phyloP scores from a whole-genome alignment of 2,113 vertebrate genomes.

The Columbina picui region DNA sequence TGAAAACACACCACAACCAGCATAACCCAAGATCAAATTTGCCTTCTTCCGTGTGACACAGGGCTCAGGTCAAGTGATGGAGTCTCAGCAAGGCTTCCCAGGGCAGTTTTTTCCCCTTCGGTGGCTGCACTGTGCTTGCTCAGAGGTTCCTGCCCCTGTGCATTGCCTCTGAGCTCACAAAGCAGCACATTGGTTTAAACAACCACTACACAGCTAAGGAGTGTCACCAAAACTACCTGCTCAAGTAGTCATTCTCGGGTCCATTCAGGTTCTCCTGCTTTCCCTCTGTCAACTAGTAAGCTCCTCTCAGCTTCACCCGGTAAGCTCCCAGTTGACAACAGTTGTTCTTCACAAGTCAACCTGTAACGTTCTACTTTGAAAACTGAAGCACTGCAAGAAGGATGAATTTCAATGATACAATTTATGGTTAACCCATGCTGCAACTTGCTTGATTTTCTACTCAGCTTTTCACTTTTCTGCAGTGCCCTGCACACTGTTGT shows the following conservation, averaged over 20 bases:
- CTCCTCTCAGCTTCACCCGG: background rate
- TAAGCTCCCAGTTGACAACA: background rate
- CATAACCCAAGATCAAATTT: background rate
- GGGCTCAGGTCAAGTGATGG: background rate
- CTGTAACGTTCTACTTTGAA: background rate
- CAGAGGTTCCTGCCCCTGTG: background rate
- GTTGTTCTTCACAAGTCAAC: background rate
- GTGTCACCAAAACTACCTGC: background rate
- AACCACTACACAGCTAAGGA: accelerated
- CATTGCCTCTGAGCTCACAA: background rate
- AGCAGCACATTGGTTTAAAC: background rate
- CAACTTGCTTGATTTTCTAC: background rate
- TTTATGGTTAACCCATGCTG: background rate
- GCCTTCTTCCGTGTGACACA: accelerated
- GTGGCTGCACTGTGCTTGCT: background rate
- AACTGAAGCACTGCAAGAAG: background rate
- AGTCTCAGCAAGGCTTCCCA: background rate
- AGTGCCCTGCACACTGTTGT: background rate
- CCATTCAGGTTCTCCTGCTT: background rate
- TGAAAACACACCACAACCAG: background rate
- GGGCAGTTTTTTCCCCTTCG: background rate
- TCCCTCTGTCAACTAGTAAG: background rate
- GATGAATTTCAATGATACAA: background rate
- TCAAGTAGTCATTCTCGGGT: background rate
- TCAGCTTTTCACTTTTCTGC: background rate